phyloP scores from a whole-genome alignment of 2,113 vertebrate genomes.

The Crotalus tigris region DNA sequence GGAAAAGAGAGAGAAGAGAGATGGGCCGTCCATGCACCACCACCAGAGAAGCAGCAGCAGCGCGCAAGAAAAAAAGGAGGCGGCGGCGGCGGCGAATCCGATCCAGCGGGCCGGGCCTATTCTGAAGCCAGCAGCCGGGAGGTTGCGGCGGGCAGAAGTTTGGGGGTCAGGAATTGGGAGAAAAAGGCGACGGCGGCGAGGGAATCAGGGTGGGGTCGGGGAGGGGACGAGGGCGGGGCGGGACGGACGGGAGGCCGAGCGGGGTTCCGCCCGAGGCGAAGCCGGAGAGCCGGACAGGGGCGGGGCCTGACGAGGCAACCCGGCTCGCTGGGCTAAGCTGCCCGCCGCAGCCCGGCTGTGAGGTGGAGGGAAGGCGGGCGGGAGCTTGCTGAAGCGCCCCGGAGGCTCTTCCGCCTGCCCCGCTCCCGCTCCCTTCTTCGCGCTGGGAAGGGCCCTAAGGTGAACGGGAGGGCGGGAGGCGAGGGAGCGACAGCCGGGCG shows the following conservation, averaged over 20 bases:
- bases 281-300: conserved; percentile 22
- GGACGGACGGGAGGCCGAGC: neutral
- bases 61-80: neutral
- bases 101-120: neutral
- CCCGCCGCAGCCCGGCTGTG: neutral
- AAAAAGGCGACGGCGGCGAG: neutral
- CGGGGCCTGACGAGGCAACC: conserved; percentile 13
- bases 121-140: neutral
- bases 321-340: neutral
- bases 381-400: neutral
- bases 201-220: neutral
- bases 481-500: neutral
- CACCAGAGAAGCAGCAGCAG: neutral
- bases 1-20: neutral
- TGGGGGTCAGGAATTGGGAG: neutral
- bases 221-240: neutral
- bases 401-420: neutral
- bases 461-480: neutral
- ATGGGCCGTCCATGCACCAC: neutral
- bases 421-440: neutral
- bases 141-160: conserved; percentile 5
- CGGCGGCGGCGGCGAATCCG: neutral
- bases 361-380: neutral
- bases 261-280: conserved; percentile 25
- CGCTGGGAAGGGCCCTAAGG: neutral